phyloP scores from a whole-genome alignment of 2,113 vertebrate genomes.

The Promerops cafer region DNA sequence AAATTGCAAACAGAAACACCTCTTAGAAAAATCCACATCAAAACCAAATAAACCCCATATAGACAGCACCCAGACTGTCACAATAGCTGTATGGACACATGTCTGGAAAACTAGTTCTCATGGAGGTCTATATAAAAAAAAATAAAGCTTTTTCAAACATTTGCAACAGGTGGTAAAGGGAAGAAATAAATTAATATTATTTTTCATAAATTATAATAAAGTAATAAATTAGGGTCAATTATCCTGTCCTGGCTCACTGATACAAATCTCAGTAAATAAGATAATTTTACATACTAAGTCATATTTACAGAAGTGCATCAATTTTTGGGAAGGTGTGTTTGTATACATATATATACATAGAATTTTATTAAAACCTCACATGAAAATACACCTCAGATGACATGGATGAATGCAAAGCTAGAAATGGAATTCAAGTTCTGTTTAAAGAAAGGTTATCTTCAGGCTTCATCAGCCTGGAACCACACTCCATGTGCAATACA shows the following conservation, averaged over 20 bases:
- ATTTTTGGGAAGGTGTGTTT: background rate
- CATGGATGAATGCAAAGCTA: background rate
- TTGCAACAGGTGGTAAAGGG: background rate
- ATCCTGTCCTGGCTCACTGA: background rate
- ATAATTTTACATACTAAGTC: background rate
- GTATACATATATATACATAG: background rate
- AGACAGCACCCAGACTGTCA: background rate
- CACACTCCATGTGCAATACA: accelerated
- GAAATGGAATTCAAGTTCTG: background rate
- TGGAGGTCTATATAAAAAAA: background rate
- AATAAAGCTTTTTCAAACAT: background rate
- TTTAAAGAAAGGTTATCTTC: background rate
- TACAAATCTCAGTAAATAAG: background rate
- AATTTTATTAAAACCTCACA: background rate
- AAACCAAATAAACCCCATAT: accelerated
- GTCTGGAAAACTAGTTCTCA: background rate
- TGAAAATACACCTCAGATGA: background rate
- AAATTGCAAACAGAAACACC: background rate
- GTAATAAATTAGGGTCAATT: background rate
- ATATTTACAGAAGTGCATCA: background rate
- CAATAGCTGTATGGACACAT: background rate
- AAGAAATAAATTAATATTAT: background rate
- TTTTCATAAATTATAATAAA: too few species aligned
- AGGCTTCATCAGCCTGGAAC: background rate
- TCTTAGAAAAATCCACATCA: background rate